Conservation (phyloP, 2,113 vertebrate species). For the Anser brachyrhynchus region DNA sequence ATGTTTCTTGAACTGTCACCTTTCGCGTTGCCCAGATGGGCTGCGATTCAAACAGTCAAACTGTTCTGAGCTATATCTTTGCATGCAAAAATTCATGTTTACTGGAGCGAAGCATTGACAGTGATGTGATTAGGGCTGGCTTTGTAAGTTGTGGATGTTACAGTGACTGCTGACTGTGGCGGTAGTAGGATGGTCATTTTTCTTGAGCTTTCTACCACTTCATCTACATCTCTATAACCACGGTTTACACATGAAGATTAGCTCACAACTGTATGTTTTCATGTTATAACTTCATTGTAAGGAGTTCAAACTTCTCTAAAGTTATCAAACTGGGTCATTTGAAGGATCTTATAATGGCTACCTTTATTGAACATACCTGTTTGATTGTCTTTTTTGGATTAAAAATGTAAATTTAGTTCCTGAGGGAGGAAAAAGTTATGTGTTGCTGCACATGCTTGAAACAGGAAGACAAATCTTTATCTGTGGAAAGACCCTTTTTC, state of each 20-base stretch:
- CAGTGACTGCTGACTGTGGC: not conserved
- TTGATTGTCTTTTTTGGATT: not conserved
- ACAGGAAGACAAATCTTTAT: not conserved
- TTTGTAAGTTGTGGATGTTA: not conserved
- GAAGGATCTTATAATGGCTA: not conserved
- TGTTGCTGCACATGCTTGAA: not conserved
- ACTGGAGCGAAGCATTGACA: not conserved
- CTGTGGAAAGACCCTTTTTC: not conserved
- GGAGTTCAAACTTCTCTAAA: not conserved
- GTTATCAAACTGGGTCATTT: not conserved
- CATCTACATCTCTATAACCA: not conserved
- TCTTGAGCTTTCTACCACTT: not conserved
- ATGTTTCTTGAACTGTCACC: not conserved
- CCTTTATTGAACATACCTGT: not conserved
- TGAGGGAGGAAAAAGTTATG: not conserved
- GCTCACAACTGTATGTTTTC: not conserved
- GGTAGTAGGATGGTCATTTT: not conserved
- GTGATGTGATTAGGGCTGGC: not conserved
- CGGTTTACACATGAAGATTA: not conserved
- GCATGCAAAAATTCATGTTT: not conserved
- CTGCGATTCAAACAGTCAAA: not conserved
- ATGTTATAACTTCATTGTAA: not conserved
- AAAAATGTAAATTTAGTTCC: not conserved
- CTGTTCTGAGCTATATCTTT: not conserved
- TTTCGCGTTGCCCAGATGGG: not conserved